Percentiles rank a stretch among this genome's conserved stretches.
Conservation (phyloP, 2,113 vertebrate species). For the Dipodomys ordii region DNA sequence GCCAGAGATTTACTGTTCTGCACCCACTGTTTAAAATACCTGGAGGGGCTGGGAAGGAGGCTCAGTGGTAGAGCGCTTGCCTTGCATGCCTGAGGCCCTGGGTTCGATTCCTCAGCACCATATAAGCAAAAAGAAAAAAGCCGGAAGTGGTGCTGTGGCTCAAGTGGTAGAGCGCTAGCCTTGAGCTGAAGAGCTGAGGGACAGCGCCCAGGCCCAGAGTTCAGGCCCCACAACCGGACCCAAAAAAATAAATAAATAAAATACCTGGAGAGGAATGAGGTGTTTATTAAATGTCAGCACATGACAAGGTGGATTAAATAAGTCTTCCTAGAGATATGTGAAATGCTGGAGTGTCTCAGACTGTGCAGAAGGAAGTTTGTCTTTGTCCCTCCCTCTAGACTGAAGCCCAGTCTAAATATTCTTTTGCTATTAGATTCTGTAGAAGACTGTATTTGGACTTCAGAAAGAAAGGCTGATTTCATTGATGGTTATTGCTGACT, state of each 20-base stretch:
- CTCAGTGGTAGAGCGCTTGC: too few species aligned
- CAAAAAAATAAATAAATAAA: too few species aligned
- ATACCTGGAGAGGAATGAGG: slow-evolving; percentile 84
- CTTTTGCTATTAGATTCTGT: slow-evolving; percentile 84
- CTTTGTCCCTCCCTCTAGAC: slow-evolving; percentile 78
- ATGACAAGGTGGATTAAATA: slow-evolving; percentile 87
- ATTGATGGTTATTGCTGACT: slow-evolving; percentile 58
- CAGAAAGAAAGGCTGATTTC: slow-evolving; percentile 80
- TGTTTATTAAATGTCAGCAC: slow-evolving; percentile 87
- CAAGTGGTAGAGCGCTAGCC: too few species aligned
- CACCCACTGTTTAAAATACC: slow-evolving; percentile 83
- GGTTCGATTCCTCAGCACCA: too few species aligned
- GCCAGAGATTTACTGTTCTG: slow-evolving; percentile 73
- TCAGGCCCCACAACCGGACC: too few species aligned
- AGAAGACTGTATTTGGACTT: slow-evolving; percentile 81
- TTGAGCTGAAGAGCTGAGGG: too few species aligned
- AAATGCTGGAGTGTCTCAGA: slow-evolving; percentile 77
- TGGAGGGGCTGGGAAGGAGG: too few species aligned
- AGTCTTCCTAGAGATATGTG: slow-evolving; percentile 81
- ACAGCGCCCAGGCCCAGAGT: too few species aligned
- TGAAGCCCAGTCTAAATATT: slow-evolving; percentile 77
- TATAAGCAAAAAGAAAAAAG: too few species aligned
- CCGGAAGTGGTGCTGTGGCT: too few species aligned
- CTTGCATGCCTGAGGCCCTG: too few species aligned
- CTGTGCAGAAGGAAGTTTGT: slow-evolving; percentile 74